Conservation (phyloP, 1,140 invertebrate species). For the Camponotus pennsylvanicus region DNA sequence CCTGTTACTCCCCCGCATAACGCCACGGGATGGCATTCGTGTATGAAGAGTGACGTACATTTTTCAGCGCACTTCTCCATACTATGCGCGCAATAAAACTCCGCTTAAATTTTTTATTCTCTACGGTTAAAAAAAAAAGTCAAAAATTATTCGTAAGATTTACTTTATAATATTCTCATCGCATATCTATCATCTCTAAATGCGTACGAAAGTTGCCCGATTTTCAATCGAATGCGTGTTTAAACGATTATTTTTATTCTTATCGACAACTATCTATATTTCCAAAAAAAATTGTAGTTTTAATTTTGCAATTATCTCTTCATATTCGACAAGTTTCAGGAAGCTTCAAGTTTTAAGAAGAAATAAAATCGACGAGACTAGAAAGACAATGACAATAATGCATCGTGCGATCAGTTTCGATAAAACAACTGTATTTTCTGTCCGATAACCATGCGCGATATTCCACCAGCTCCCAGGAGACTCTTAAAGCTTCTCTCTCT, state of each 20-base stretch:
- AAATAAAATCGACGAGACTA: neutral
- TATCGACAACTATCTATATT: no score
- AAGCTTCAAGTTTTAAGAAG: neutral
- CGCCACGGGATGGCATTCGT: constrained; percentile 13
- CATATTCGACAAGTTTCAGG: neutral
- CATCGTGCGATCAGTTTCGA: constrained; percentile 6
- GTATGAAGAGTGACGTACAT: constrained; percentile 53
- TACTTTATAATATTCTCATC: neutral
- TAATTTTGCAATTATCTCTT: neutral
- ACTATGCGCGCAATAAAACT: constrained; percentile 30
- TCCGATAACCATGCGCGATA: constrained; percentile 17
- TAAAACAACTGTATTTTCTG: constrained; percentile 28
- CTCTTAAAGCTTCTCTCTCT: neutral
- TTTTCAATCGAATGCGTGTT: neutral
- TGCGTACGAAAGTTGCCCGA: no score
- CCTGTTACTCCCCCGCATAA: constrained; percentile 45
- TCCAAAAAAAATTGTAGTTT: neutral
- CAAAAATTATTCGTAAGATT: constrained; percentile 36
- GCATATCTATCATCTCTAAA: neutral
- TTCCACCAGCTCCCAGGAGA: constrained; percentile 10
- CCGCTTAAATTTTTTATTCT: constrained; percentile 33
- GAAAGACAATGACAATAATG: neutral
- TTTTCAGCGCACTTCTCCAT: constrained; percentile 25
- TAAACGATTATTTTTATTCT: neutral
- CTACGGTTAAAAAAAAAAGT: neutral